A percentile compares a stretch with the other conserved stretches of the same genome.
phyloP scores from a whole-genome alignment of 2,888 invertebrate genomes.

The Celastrina argiolus region DNA sequence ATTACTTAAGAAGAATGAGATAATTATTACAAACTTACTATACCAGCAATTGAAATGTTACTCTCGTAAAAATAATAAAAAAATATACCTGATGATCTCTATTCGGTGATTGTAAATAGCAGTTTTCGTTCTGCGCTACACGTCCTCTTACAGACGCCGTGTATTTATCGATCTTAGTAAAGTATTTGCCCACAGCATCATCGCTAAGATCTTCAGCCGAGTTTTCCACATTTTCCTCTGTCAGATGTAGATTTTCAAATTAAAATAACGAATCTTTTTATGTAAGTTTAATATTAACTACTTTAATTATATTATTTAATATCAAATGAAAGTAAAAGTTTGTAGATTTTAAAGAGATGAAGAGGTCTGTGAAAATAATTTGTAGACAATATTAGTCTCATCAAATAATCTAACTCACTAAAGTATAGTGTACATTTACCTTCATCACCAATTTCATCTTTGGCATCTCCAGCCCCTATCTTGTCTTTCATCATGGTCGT shows the following conservation, averaged over 20 bases:
- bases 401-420: not conserved
- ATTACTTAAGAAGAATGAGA: too few relatives aligned
- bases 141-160: conserved; percentile 55
- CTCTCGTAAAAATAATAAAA: too few relatives aligned
- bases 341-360: too few relatives aligned
- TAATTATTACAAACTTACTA: not conserved
- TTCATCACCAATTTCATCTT: conserved; percentile 45
- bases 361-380: too few relatives aligned
- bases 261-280: not conserved
- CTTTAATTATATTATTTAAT: too few relatives aligned
- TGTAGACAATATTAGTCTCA: not conserved
- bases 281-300: not conserved
- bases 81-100: conserved; percentile 67
- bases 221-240: conserved; percentile 38
- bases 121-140: conserved; percentile 60
- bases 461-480: conserved; percentile 35
- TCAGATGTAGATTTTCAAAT: conserved; percentile 7
- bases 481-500: conserved; percentile 55
- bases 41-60: too few relatives aligned
- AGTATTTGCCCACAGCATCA: conserved; percentile 50
- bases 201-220: conserved; percentile 53
- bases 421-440: conserved; percentile 33
- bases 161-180: conserved; percentile 44
- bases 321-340: too few relatives aligned
- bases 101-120: conserved; percentile 60